Evolutionary conservation across 2,113 vertebrate genomes (phyloP).

Genomic region (Trematocara stigmaticum): DNA sequence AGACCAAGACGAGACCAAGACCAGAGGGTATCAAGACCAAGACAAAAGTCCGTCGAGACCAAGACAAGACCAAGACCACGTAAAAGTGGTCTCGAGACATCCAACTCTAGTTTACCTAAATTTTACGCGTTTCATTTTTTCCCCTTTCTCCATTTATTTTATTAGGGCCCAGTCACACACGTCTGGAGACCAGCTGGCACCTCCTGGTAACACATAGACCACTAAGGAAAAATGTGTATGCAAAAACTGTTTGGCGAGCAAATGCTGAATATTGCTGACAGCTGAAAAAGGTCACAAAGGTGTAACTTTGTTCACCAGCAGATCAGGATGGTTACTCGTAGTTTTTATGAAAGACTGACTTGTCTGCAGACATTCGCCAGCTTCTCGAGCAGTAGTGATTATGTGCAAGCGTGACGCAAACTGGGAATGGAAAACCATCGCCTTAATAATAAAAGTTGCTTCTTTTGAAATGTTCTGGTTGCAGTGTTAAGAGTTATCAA

Average conservation of each 20-base stretch:
- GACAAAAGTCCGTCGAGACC: no score
- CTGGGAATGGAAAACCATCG: background rate
- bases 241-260: rapidly evolving
- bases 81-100: no score
- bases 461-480: background rate
- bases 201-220: background rate
- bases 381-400: background rate
- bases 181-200: background rate
- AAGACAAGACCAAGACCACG: no score
- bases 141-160: background rate
- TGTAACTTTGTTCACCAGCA: background rate
- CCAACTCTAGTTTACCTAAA: background rate
- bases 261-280: background rate
- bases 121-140: rapidly evolving
- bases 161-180: background rate
- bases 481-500: background rate
- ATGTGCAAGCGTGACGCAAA: background rate
- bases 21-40: no score
- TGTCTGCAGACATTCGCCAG: background rate
- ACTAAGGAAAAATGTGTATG: background rate
- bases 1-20: no score
- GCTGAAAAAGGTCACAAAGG: background rate
- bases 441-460: background rate
- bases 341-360: background rate
- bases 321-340: rapidly evolving